A percentile compares a stretch with the other conserved stretches of the same genome.
Evolutionary conservation across 2,888 invertebrate genomes (phyloP).

Genomic region (Heliconius erato): DNA sequence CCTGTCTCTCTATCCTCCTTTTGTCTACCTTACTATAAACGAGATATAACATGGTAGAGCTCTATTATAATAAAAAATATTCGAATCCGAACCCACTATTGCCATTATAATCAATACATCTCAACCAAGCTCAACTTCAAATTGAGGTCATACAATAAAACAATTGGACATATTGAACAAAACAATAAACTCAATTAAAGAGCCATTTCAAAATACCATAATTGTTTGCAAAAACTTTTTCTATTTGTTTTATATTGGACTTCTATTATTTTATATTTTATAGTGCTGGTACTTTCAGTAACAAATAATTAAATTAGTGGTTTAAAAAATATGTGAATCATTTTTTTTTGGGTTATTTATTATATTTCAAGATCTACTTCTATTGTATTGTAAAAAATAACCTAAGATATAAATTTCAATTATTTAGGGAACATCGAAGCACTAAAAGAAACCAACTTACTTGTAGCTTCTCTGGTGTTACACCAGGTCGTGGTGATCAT

Average conservation of each 20-base stretch:
- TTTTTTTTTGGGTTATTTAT: not conserved
- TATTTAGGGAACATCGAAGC: not conserved
- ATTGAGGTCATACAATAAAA: not conserved
- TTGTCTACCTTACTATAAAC: too few species aligned
- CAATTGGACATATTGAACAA: not conserved
- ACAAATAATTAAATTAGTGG: not conserved
- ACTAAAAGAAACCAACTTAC: not conserved
- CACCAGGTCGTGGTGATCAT: not conserved
- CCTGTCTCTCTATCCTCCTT: too few species aligned
- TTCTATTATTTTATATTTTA: not conserved
- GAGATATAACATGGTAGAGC: too few species aligned
- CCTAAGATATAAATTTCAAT: not conserved
- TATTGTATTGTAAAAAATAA: too few species aligned
- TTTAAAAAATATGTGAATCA: not conserved
- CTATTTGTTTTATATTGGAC: not conserved
- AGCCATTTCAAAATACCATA: not conserved
- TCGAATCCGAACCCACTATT: not conserved
- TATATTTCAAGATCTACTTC: too few species aligned
- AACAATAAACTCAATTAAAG: not conserved
- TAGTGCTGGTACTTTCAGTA: not conserved
- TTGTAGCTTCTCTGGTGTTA: not conserved
- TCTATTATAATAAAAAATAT: too few species aligned
- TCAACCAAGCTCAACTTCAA: not conserved
- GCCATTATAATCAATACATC: not conserved
- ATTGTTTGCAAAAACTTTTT: not conserved